Conservation (phyloP, 2,797 vertebrate genomes). For the Limnodromus scolopaceus region DNA sequence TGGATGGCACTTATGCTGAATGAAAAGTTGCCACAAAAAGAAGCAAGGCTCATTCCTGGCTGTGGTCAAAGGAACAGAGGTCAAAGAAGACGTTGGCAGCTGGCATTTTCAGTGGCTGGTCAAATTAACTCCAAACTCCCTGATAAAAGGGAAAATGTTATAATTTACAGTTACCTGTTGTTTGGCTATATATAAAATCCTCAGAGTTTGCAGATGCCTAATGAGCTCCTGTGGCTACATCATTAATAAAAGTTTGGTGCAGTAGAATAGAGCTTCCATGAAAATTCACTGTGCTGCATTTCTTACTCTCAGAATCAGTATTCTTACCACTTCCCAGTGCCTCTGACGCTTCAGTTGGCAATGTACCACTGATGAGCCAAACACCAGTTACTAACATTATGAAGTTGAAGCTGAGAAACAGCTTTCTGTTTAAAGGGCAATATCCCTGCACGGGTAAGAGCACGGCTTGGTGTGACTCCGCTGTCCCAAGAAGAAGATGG, state of each 20-base stretch:
- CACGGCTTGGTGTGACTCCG: neutral
- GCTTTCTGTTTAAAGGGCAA: neutral
- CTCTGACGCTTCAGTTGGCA: neutral
- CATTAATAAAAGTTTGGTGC: slow-evolving; percentile 21
- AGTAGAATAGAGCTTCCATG: neutral
- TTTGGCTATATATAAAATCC: neutral
- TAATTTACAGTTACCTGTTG: slow-evolving; percentile 3
- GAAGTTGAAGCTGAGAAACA: neutral
- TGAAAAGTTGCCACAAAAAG: neutral
- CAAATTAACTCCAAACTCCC: neutral
- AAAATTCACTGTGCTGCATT: neutral
- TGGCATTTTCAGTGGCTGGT: neutral
- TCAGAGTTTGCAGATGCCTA: neutral
- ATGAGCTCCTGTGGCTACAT: neutral
- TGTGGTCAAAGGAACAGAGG: neutral
- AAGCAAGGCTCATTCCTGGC: neutral
- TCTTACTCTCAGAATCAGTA: slow-evolving; percentile 4
- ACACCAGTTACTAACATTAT: neutral
- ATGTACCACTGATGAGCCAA: neutral
- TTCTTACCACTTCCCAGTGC: neutral
- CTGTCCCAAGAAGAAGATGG: neutral
- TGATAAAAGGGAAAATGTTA: neutral
- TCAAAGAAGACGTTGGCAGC: neutral
- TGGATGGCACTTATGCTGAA: neutral
- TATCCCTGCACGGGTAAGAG: neutral